Evolutionary conservation across 2,888 invertebrate genomes (phyloP).

Genomic region (Ormyrus pomaceus): DNA sequence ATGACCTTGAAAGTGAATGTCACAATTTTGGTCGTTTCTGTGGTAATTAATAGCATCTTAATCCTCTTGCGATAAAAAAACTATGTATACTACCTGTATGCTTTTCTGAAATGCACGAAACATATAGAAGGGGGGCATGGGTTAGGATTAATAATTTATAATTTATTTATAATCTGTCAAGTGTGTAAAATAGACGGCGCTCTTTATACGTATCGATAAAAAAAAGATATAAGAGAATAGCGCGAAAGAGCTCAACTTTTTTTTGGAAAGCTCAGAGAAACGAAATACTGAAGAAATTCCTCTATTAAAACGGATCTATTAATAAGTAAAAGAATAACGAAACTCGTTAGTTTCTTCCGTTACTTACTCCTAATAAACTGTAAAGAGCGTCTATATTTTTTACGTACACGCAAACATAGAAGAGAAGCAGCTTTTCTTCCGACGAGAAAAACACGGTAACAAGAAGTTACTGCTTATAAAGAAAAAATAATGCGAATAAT

Average conservation of each 20-base stretch:
- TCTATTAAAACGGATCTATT: constrained; percentile 26
- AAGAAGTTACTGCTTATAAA: constrained; percentile 42
- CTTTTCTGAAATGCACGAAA: constrained; percentile 92
- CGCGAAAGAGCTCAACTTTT: constrained; percentile 45
- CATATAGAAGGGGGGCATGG: constrained; percentile 86
- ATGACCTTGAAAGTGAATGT: constrained; percentile 69
- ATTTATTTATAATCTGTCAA: constrained; percentile 73
- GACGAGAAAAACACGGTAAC: constrained; percentile 42
- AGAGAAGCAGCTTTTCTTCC: constrained; percentile 55
- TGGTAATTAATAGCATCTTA: constrained; percentile 64
- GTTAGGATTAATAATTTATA: constrained; percentile 75
- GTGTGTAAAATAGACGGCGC: constrained; percentile 63
- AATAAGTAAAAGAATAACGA: constrained; percentile 23
- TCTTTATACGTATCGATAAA: constrained; percentile 53
- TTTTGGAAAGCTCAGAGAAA: constrained; percentile 43
- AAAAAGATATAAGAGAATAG: constrained; percentile 41
- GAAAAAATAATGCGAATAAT: constrained; percentile 41
- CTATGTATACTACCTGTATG: constrained; percentile 81
- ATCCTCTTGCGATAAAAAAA: constrained; percentile 69
- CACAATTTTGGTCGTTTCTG: constrained; percentile 67
- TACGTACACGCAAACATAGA: constrained; percentile 52
- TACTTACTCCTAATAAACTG: constrained; percentile 47
- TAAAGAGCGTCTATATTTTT: constrained; percentile 55
- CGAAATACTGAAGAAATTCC: constrained; percentile 28
- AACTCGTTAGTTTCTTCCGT: constrained; percentile 42